A percentile compares a stretch with the other conserved stretches of the same genome.
Evolutionary conservation across 2,888 invertebrate genomes (phyloP).

Genomic region (Elegia similella): DNA sequence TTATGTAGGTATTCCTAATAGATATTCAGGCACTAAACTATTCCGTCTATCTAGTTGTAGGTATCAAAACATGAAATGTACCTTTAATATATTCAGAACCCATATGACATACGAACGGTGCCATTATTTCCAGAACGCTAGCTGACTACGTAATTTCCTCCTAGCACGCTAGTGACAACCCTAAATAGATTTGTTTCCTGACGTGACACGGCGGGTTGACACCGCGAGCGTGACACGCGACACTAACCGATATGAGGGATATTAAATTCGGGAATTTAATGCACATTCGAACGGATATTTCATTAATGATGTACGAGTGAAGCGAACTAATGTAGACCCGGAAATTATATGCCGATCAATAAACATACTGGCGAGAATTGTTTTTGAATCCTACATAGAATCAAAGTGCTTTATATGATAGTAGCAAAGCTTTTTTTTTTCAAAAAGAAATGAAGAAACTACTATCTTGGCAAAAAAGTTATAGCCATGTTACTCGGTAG

Average conservation of each 20-base stretch:
- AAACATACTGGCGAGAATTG: no score
- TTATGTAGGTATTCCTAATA: no score
- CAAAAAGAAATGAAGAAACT: neutral
- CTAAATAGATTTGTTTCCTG: conserved; percentile 7
- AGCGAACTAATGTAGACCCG: neutral
- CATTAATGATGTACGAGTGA: neutral
- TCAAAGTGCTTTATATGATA: no score
- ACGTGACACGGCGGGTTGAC: neutral
- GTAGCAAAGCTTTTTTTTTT: no score
- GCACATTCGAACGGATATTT: neutral
- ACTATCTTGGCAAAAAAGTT: no score
- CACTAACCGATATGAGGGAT: neutral
- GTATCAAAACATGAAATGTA: no score
- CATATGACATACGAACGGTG: no score
- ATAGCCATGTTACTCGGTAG: no score
- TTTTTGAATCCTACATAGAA: no score
- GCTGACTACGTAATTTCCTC: neutral
- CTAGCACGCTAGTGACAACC: neutral
- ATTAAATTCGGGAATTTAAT: conserved; percentile 2
- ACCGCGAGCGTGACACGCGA: neutral
- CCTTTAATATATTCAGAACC: no score
- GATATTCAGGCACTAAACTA: no score
- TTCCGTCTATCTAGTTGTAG: no score
- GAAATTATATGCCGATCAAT: neutral
- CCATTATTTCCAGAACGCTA: neutral